Base-by-base conservation (phyloP, 1,140 invertebrate genomes). In the Rhysida immarginata region DNA sequence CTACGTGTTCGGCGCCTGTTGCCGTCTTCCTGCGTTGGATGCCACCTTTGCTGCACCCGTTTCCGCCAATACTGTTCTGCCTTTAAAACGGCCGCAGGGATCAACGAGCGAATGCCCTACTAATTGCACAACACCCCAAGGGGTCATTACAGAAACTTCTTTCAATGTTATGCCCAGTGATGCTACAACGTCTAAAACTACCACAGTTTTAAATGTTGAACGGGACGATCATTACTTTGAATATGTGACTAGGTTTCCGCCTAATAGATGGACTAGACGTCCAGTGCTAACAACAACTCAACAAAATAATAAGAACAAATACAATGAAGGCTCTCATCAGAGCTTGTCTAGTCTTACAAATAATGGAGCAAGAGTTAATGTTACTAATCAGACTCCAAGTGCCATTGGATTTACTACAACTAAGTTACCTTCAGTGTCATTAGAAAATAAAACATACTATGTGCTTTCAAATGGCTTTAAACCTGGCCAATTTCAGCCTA, bases 1-100 rank as follows among this genome's bases (percentile, higher is more conserved):
- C 1, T 90, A 93, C 65, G 75, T 93, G 2, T 92, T 92, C 64
- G 89, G 89, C 3, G 85, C 87, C 2, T 94, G 89, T 67, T 94
- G 89, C 59, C 53, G 65, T 23, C 56, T 65, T 16, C 25, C 20
- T 16, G 14, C 5, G 24, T 25, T 13, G 1, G 18, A 25, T 16
- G 14, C 14, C n/a, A 20, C 3, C 14, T 13, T 25, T 11, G 14
- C 3, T 26, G 26, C 16, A 26, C n/a, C 20, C 25, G 1, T n/a
- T 14, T 1, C 16, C 50, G n/a, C n/a, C n/a, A n/a, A n/a, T n/a
- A n/a, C n/a, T n/a, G n/a, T n/a, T n/a, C n/a, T n/a, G n/a, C n/a
- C n/a, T n/a, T n/a, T n/a, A n/a, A n/a, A n/a, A n/a, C n/a, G n/a
- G n/a, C n/a, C n/a, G n/a, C n/a, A n/a, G n/a, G n/a, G n/a, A n/a